Conservation (phyloP, 2,113 vertebrate genomes). For the Potamarius usumacintae region DNA sequence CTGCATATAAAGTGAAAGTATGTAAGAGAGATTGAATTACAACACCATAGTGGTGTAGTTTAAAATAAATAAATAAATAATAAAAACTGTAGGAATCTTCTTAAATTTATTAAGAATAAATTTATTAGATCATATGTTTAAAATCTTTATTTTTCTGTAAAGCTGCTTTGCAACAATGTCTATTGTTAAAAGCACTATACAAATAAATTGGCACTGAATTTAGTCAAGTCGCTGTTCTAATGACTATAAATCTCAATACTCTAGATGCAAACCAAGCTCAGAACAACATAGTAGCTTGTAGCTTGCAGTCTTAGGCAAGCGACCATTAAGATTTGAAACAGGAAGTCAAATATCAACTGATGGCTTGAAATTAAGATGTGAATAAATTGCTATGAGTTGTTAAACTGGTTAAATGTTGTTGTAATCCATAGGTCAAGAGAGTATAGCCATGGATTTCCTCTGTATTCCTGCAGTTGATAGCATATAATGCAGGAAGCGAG, state of each 20-base stretch:
- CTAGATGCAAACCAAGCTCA: neutral
- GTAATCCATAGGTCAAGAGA: neutral
- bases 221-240: neutral
- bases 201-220: no score
- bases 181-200: no score
- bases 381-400: no score
- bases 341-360: neutral
- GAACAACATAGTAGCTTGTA: neutral
- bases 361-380: neutral
- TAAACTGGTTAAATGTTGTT: neutral
- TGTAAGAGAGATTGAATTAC: neutral
- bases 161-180: no score
- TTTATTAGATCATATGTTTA: no score
- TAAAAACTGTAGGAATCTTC: neutral
- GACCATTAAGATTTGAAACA: neutral
- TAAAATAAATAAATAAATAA: no score
- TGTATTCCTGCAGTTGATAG: neutral
- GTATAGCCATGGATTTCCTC: neutral
- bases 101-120: neutral
- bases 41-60: neutral
- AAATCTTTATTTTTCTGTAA: no score
- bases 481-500: neutral
- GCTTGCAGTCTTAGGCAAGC: neutral
- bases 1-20: conserved; percentile 63
- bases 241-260: neutral